phyloP scores from a whole-genome alignment of 2,888 invertebrate genomes.

The Drosophila prolongata region DNA sequence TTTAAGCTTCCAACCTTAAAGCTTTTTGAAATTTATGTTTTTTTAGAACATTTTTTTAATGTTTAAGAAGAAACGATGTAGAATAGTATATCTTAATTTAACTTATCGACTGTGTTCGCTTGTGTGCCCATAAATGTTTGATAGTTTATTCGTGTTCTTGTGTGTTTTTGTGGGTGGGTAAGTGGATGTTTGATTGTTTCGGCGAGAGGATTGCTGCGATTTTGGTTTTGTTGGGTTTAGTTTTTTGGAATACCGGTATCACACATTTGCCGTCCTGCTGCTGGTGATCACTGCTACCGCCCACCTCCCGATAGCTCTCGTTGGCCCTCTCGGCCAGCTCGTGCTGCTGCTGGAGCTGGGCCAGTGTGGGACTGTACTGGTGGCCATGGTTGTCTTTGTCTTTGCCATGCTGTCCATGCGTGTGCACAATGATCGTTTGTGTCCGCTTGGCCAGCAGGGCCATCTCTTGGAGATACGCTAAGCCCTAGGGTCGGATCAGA shows the following conservation, averaged over 20 bases:
- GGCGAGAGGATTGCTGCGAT: conserved; percentile 38
- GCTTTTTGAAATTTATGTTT: no score
- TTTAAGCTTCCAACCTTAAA: no score
- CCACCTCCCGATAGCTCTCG: conserved; percentile 85
- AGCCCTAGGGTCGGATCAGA: conserved; percentile 67
- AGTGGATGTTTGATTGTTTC: conserved; percentile 55
- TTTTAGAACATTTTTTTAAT: no score
- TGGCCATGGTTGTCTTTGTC: conserved; percentile 70
- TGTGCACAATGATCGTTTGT: conserved; percentile 83
- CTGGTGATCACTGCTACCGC: conserved; percentile 46
- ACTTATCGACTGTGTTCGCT: conserved; percentile 18
- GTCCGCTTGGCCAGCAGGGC: conserved; percentile 82
- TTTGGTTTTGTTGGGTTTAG: conserved; percentile 15
- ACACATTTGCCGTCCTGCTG: conserved; percentile 75
- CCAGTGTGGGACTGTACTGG: conserved; percentile 79
- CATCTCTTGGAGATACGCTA: conserved; percentile 83
- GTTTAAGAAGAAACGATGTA: no score
- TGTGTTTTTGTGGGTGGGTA: conserved; percentile 44
- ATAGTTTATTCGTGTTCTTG: conserved; percentile 32
- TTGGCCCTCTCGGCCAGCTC: conserved; percentile 58
- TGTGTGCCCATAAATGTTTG: conserved; percentile 17
- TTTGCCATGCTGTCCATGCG: conserved; percentile 76
- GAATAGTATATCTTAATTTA: neutral
- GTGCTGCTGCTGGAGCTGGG: conserved; percentile 73
- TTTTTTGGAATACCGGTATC: conserved; percentile 85